Conservation (phyloP, 2,888 invertebrate species). For the Drosophila stalkeri region DNA sequence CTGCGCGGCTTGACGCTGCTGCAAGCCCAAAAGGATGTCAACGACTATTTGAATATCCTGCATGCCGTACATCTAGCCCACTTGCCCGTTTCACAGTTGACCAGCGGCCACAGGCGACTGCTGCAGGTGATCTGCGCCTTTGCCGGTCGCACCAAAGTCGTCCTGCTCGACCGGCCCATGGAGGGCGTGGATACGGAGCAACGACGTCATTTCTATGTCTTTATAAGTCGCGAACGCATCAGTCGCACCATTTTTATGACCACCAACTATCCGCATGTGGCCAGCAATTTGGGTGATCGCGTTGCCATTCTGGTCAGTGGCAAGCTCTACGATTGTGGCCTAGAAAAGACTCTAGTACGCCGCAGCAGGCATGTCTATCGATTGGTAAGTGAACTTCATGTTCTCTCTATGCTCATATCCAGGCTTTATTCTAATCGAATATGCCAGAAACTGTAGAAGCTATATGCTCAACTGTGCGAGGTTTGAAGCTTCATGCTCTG, state of each 20-base stretch:
- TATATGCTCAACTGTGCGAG: no score
- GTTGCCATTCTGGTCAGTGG: slow-evolving; percentile 94
- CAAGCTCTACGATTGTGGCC: slow-evolving; percentile 90
- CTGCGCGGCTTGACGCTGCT: slow-evolving; percentile 43
- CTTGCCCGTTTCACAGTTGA: slow-evolving; percentile 13
- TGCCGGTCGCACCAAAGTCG: slow-evolving; percentile 49
- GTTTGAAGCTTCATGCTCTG: no score
- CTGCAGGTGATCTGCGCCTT: slow-evolving; percentile 57
- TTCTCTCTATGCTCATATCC: background rate
- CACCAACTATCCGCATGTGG: slow-evolving; percentile 94
- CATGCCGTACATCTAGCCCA: slow-evolving; percentile 6
- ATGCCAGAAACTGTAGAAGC: background rate
- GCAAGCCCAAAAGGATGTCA: slow-evolving; percentile 31
- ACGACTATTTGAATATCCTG: slow-evolving; percentile 26
- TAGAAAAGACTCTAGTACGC: slow-evolving; percentile 90
- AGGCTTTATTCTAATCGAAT: background rate
- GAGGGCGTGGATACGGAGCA: slow-evolving; percentile 51
- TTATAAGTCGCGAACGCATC: slow-evolving; percentile 89
- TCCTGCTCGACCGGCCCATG: slow-evolving; percentile 55
- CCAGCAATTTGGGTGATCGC: slow-evolving; percentile 92
- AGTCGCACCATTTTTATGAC: slow-evolving; percentile 92
- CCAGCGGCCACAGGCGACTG: slow-evolving; percentile 43
- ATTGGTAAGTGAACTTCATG: slow-evolving; percentile 85
- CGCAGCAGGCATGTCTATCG: slow-evolving; percentile 93
- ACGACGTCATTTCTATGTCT: slow-evolving; percentile 90